Percentiles rank a stretch among this genome's conserved stretches.
phyloP scores from a whole-genome alignment of 2,797 vertebrate genomes.

The Todus mexicanus region DNA sequence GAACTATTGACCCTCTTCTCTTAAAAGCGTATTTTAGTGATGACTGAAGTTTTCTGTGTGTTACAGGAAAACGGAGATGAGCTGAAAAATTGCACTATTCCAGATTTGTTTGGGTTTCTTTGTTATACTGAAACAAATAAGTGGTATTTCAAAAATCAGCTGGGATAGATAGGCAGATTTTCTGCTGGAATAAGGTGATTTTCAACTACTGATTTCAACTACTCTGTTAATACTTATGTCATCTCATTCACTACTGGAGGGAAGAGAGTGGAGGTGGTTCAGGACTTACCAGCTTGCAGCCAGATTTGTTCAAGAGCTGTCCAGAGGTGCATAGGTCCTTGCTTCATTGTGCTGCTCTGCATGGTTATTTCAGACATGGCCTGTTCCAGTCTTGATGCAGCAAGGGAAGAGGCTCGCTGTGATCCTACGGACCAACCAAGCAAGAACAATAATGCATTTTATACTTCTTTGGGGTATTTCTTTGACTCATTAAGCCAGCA shows the following conservation, averaged over 20 bases:
- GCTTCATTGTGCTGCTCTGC: conserved; percentile 83
- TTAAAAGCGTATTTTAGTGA: not conserved
- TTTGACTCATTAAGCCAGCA: not conserved
- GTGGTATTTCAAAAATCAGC: not conserved
- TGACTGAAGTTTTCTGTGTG: not conserved
- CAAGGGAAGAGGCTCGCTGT: conserved; percentile 84
- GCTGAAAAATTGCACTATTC: not conserved
- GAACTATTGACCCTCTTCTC: not conserved
- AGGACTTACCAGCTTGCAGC: conserved; percentile 91
- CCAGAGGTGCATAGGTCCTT: conserved; percentile 91
- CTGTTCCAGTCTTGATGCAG: conserved; percentile 90
- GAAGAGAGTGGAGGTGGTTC: not conserved
- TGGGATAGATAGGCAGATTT: not conserved
- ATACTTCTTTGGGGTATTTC: not conserved
- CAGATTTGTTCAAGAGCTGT: conserved; percentile 92
- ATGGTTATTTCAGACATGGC: conserved; percentile 91
- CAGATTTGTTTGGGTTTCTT: too few relatives aligned
- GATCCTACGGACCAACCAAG: conserved; percentile 76
- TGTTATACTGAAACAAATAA: not conserved
- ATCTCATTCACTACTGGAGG: not conserved
- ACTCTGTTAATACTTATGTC: not conserved
- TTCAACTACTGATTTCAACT: not conserved
- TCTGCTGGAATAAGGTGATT: not conserved
- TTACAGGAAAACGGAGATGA: not conserved
- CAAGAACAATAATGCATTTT: not conserved